Evolutionary conservation across 2,797 vertebrate species (phyloP).

Genomic region (Anguilla obscura): DNA sequence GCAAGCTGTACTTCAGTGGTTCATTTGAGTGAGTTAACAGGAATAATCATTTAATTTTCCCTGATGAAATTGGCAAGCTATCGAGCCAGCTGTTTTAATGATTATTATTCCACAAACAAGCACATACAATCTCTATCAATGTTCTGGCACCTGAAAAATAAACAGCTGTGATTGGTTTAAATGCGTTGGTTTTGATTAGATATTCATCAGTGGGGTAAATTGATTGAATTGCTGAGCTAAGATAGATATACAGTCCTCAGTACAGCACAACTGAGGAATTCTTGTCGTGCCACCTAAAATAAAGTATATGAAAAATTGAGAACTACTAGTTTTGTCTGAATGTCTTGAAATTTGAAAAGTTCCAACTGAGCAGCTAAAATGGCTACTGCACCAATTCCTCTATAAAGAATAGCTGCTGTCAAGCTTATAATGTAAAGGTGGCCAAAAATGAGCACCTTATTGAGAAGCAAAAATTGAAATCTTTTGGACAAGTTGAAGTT

Average conservation of each 20-base stretch:
- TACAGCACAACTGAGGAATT: not conserved
- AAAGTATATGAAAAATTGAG: not conserved
- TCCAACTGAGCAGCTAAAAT: not conserved
- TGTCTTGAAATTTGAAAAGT: not conserved
- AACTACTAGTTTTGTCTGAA: not conserved
- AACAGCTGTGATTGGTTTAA: too few species aligned
- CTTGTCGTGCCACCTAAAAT: not conserved
- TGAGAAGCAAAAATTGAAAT: conserved; percentile 23
- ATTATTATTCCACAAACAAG: too few species aligned
- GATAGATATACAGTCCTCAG: not conserved
- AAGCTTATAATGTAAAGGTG: not conserved
- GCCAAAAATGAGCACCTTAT: conserved; percentile 26
- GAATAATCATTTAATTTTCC: too few species aligned
- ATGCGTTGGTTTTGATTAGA: too few species aligned
- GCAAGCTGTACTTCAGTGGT: too few species aligned
- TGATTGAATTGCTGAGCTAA: not conserved
- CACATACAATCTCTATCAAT: too few species aligned
- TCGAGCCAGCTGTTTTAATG: too few species aligned
- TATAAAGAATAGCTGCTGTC: conserved; percentile 31
- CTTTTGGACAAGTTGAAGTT: conserved; percentile 7
- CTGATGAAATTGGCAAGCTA: too few species aligned
- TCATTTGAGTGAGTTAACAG: too few species aligned
- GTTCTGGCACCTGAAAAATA: too few species aligned
- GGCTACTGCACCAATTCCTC: conserved; percentile 32
- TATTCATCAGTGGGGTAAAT: too few species aligned